Evolutionary conservation across 1,140 invertebrate genomes (phyloP), one percentile per base, ranked within the genome.

Genomic region (Paraescarpia echinospica): DNA sequence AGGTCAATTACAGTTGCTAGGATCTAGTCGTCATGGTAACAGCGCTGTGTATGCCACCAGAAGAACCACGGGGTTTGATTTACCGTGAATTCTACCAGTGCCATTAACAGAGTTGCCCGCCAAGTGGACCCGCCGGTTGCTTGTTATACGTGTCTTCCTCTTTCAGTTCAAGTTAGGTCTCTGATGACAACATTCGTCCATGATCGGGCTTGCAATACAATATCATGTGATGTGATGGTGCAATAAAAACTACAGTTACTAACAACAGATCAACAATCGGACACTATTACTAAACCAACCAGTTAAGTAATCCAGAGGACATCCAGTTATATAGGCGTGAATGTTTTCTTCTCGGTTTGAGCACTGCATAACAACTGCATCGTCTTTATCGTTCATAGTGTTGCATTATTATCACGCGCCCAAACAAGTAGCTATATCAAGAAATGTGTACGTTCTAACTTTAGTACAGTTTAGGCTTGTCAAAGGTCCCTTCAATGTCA

Each of bases 11-110:
- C 12, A 77, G 59, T 27, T 77, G 59, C 4, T 77, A 18, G 14
- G 59, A 31, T 77, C 59, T 27, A 18, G 59, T 77, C 22, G 59
- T 18, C 59, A 77, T 77, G 59, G 59, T 77, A 18, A 91, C 35
- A 35, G 33, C 91, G 6, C 91, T 59, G 59, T 91, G 91, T 91
- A 91, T 91, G 91, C 35, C 33, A 91, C 91, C 14, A 31, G 91
- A 91, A 59, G 35, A 35, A 41, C 35, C 91, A 41, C 91, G 91
- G 90, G 91, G 59, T 91, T 91, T 59, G 91, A 35, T 34, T 18
- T 0, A 91, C 91, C 91, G 91, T 91, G 91, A 91, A 91, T 91
- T 91, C 91, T 91, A 91, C 91, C 91, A 91, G 91, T 91, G 91
- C 91, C 91, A 91, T 91, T 91, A 12, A 91, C 59, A 59, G 91